These are phyloP conservation scores for Acropternis orthonyx DNA, from an alignment of 2,797 vertebrate species.

Conservation along the genomic window DNA sequence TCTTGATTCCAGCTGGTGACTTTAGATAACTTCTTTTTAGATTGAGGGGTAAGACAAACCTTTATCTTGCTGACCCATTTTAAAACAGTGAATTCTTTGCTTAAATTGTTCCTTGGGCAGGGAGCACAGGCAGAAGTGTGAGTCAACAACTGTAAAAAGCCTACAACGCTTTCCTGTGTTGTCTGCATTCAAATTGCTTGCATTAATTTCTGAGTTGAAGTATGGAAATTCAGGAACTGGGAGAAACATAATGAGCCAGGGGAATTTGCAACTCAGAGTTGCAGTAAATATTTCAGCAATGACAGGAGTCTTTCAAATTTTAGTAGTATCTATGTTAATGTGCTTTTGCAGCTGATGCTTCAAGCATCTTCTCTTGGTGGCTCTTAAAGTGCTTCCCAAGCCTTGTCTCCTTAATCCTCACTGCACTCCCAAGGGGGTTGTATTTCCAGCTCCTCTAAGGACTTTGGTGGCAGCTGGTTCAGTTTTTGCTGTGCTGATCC, in stretches of 20 bases:
- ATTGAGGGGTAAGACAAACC: neutral
- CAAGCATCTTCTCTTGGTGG: neutral
- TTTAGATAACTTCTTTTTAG: neutral
- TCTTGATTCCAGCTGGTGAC: neutral
- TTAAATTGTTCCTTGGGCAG: neutral
- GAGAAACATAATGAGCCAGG: neutral
- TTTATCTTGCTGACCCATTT: conserved; percentile 6
- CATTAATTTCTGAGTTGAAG: neutral
- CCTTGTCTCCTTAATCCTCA: neutral
- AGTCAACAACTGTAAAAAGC: conserved; percentile 6
- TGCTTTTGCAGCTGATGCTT: neutral
- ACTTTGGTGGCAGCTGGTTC: neutral
- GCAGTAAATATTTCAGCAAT: neutral
- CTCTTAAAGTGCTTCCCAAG: neutral
- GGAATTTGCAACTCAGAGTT: neutral
- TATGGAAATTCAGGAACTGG: neutral
- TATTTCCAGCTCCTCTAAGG: neutral
- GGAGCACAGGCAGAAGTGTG: neutral
- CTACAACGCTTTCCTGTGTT: neutral
- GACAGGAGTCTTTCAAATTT: neutral
- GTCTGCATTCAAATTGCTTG: neutral
- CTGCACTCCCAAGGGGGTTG: neutral
- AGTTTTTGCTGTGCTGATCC: neutral
- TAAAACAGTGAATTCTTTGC: neutral
- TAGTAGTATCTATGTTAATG: neutral